Percentiles rank a stretch among this genome's conserved stretches.
Evolutionary conservation across 2,888 invertebrate species (phyloP).

Genomic region (Amphiduros pacificus): DNA sequence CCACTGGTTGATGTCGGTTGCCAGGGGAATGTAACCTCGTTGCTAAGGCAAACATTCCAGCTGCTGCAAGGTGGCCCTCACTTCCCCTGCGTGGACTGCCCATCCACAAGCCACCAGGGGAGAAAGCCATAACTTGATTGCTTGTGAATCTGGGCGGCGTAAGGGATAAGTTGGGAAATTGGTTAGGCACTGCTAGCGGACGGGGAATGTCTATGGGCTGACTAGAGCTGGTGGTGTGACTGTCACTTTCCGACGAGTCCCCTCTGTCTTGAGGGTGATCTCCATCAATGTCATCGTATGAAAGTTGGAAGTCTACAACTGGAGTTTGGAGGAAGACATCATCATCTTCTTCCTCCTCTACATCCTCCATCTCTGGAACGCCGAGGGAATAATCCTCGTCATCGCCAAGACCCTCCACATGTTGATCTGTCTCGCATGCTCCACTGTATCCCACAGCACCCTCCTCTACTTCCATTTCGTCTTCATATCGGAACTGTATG

Average conservation of each 20-base stretch:
- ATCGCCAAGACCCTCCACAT: no score
- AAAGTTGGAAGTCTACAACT: not conserved
- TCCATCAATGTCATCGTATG: not conserved
- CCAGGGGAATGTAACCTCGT: no score
- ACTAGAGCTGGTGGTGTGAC: not conserved
- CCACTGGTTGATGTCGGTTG: no score
- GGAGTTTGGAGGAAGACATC: not conserved
- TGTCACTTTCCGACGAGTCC: not conserved
- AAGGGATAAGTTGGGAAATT: not conserved
- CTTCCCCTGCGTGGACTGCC: no score
- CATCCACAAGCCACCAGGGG: no score
- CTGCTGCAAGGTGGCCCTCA: no score
- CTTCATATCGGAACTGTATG: not conserved
- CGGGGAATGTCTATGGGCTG: not conserved
- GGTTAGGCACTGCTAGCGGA: not conserved
- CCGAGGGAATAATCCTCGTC: no score
- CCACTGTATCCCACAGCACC: no score
- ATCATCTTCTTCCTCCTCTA: not conserved
- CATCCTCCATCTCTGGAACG: not conserved
- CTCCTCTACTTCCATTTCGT: not conserved
- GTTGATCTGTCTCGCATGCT: no score
- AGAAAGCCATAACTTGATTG: no score
- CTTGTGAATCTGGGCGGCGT: slow-evolving; percentile 1
- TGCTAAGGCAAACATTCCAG: no score
- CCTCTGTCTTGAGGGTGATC: not conserved